Base-by-base conservation (phyloP, 2,113 vertebrate species). In the Pelmatolapia mariae region DNA sequence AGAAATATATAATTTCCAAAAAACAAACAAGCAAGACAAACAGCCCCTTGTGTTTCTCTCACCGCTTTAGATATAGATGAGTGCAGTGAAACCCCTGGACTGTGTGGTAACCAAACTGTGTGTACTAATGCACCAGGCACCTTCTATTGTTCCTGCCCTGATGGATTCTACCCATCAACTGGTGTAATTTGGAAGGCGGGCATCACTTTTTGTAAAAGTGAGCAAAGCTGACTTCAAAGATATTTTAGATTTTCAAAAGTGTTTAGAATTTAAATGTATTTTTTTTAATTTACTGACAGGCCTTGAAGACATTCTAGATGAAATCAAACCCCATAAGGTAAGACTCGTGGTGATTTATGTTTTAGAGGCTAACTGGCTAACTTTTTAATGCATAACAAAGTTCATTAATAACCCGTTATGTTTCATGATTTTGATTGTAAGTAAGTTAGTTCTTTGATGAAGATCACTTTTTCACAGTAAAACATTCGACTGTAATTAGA, bases 91-190 rank as follows among this genome's bases (percentile, higher is more conserved):
- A 90, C 54, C 0, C 86, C 88, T 5, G 88, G 47, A 19, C 31
- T 94, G 31, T 96, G 95, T 91, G 95, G 95, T 8, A 5, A 1
- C 5, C n/a, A 43, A 12, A 84, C 93, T n/a, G 33, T 91, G 19
- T 96, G 95, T 24, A 91, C 86, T 8, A 94, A 95, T 26, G 38
- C 7, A 22, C 89, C 82, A 0, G 95, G 94, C n/a, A 91, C 83
- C 29, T 95, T 91, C 73, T 80, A 81, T 47, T 96, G 95, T n/a
- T 95, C 89, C 19, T 96, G 95, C 83, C 85, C 84, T 6, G 91
- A 94, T 11, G 92, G 88, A 57, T 95, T 87, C 33, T 93, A 29
- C 45, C 92, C 95, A 22, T 87, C 94, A 22, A 94, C 93, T 24
- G 95, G 94, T 31, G 18, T 78, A 18, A 10, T 95, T 2, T 2